phyloP scores from a whole-genome alignment of 2,113 vertebrate genomes.

The Tragelaphus buxtoni region DNA sequence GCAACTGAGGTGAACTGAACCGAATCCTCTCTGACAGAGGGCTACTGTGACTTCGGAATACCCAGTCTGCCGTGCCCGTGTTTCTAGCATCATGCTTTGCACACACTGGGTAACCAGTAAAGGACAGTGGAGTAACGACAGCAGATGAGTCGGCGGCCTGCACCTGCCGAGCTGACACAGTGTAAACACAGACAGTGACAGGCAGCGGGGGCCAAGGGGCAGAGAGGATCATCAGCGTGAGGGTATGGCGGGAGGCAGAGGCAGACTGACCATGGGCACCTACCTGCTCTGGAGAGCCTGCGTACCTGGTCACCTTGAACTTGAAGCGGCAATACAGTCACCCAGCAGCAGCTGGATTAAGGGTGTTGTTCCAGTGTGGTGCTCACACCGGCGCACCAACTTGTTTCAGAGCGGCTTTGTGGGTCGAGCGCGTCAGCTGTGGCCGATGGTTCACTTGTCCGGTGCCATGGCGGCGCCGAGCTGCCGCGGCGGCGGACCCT shows the following conservation, averaged over 20 bases:
- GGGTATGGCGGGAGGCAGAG: not conserved
- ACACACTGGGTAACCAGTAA: not conserved
- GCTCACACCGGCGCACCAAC: not conserved
- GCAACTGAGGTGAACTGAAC: not conserved
- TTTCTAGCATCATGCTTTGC: not conserved
- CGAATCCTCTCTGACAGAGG: not conserved
- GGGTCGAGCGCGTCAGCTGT: not conserved
- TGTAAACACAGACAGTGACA: accelerated
- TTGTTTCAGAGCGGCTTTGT: not conserved
- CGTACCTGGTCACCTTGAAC: accelerated
- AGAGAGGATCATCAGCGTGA: too few species aligned
- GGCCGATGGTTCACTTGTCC: accelerated
- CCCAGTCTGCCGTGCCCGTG: accelerated
- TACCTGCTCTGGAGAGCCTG: not conserved
- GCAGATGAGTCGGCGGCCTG: not conserved
- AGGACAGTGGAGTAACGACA: not conserved
- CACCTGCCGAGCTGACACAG: accelerated
- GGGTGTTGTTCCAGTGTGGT: accelerated
- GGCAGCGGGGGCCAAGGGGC: not conserved
- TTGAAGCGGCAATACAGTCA: accelerated
- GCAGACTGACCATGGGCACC: accelerated
- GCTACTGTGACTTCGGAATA: accelerated
- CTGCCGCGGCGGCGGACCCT: not conserved
- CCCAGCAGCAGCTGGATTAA: not conserved
- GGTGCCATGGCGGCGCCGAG: accelerated